Conservation (phyloP, 2,888 invertebrate species). For the Dasysyrphus albostriatus region DNA sequence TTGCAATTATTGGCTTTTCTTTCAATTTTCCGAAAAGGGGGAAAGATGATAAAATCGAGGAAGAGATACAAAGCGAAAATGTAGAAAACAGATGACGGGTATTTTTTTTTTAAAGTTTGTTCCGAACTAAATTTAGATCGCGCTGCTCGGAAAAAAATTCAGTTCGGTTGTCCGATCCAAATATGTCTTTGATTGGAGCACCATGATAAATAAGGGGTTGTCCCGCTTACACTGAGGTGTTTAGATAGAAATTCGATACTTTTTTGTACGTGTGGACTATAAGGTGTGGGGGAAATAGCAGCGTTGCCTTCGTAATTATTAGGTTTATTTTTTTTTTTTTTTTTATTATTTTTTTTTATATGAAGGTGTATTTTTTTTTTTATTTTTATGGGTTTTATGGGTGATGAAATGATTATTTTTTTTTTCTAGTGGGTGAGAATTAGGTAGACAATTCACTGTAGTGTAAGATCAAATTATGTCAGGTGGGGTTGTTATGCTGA, state of each 20-base stretch:
- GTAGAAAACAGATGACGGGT: constrained; percentile 67
- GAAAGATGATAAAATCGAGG: not conserved
- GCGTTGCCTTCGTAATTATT: constrained; percentile 32
- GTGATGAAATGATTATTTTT: constrained; percentile 41
- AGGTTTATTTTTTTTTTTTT: constrained; percentile 21
- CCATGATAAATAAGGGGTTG: constrained; percentile 78
- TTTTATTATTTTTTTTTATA: no score
- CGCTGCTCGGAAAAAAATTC: constrained; percentile 40
- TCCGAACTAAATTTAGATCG: constrained; percentile 64
- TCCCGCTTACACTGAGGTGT: constrained; percentile 81
- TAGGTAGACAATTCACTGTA: constrained; percentile 36
- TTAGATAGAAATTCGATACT: constrained; percentile 83
- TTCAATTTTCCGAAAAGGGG: constrained; percentile 14
- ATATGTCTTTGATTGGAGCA: constrained; percentile 83
- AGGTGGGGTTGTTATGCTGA: constrained; percentile 34
- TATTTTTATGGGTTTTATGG: constrained; percentile 35
- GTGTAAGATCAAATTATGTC: constrained; percentile 47
- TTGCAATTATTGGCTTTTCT: constrained; percentile 33
- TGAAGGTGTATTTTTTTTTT: not conserved
- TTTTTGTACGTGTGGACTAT: constrained; percentile 68
- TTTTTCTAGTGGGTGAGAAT: constrained; percentile 11
- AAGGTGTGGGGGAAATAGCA: constrained; percentile 56
- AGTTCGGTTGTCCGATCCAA: constrained; percentile 80
- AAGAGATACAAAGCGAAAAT: constrained; percentile 18
- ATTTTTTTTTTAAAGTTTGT: constrained; percentile 17